Conservation (phyloP, 2,113 vertebrate species). For the Etia nguti region DNA sequence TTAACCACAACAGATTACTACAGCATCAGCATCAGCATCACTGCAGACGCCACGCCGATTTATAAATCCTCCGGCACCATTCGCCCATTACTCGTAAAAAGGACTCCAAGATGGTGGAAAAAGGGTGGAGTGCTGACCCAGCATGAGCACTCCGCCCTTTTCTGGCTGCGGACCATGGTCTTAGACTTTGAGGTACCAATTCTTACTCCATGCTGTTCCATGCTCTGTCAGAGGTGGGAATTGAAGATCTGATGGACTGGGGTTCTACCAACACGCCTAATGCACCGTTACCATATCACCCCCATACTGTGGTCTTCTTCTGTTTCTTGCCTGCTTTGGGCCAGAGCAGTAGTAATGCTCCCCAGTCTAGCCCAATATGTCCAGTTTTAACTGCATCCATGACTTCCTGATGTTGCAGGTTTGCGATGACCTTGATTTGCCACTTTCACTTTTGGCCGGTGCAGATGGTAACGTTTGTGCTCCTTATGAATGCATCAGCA, state of each 20-base stretch:
- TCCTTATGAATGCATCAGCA: neutral
- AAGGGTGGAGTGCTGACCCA: neutral
- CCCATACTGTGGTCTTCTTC: neutral
- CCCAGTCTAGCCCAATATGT: neutral
- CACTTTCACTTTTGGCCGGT: neutral
- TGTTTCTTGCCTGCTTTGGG: neutral
- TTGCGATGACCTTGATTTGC: neutral
- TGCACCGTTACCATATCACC: neutral
- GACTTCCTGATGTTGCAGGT: neutral
- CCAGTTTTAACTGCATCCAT: neutral
- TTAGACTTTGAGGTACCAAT: too few species aligned
- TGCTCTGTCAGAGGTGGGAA: too few species aligned
- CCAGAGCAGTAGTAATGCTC: neutral
- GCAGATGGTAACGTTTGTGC: rapidly evolving
- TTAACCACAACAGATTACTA: neutral
- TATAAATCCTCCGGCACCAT: neutral
- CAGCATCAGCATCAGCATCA: neutral
- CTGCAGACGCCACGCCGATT: neutral
- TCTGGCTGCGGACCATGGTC: too few species aligned
- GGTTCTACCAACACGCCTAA: too few species aligned
- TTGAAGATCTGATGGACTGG: too few species aligned
- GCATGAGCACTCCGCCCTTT: neutral
- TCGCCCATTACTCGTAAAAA: neutral
- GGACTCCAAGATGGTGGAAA: neutral
- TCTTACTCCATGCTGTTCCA: too few species aligned